These are phyloP conservation scores for Siniperca undulata DNA, from an alignment of 2,797 vertebrate species.

Conservation along the genomic window DNA sequence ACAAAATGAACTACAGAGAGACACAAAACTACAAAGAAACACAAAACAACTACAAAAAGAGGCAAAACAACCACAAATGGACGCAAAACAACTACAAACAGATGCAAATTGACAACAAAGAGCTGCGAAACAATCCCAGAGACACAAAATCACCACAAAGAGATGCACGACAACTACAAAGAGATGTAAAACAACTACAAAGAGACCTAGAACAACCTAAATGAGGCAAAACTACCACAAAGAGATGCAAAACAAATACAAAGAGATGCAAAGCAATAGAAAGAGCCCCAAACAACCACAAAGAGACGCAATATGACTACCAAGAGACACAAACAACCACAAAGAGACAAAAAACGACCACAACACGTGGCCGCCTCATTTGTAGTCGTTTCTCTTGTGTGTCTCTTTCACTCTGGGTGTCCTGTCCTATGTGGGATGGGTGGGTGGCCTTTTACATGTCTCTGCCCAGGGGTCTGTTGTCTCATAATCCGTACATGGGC, in stretches of 20 bases:
- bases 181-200: background rate
- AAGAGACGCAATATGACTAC: background rate
- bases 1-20: background rate
- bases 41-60: background rate
- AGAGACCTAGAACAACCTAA: too few relatives aligned
- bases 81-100: background rate
- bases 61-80: background rate
- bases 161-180: background rate
- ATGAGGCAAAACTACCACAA: background rate
- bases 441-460: background rate
- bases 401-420: background rate
- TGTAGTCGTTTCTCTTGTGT: background rate
- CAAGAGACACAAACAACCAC: background rate
- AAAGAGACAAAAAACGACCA: background rate
- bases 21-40: background rate
- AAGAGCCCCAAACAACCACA: background rate
- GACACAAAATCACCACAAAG: too few relatives aligned
- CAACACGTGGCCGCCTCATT: background rate
- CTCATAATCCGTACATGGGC: background rate
- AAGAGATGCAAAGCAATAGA: background rate
- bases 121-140: too few relatives aligned
- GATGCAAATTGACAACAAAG: background rate
- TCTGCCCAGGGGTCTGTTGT: background rate
- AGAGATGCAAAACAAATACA: background rate
- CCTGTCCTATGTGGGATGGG: too few relatives aligned